Conservation (phyloP, 2,797 vertebrate species). For the Leucoraja ocellata region DNA sequence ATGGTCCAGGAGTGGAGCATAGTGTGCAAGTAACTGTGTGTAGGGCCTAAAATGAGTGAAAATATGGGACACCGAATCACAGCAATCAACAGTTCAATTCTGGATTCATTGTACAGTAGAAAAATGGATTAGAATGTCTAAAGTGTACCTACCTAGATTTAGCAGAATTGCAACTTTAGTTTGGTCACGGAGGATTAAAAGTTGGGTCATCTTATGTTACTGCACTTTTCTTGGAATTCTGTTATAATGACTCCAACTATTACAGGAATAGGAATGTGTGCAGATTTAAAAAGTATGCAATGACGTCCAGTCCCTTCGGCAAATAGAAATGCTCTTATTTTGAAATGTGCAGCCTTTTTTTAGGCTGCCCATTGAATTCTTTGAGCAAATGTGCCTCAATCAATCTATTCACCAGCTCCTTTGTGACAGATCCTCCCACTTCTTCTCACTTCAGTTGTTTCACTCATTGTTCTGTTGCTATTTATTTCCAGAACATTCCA, state of each 20-base stretch:
- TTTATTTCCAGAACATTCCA: neutral
- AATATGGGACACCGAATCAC: neutral
- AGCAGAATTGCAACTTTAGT: neutral
- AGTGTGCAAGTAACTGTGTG: neutral
- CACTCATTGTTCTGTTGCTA: slow-evolving; percentile 23
- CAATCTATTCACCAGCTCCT: slow-evolving; percentile 23
- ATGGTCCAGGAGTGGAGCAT: neutral
- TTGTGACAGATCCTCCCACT: slow-evolving; percentile 27
- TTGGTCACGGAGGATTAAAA: neutral
- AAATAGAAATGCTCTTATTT: slow-evolving; percentile 1
- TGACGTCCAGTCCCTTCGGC: neutral
- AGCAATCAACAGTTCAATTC: neutral
- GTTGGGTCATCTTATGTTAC: neutral
- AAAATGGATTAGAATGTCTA: neutral
- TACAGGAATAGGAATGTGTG: neutral
- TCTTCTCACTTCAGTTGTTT: slow-evolving; percentile 24
- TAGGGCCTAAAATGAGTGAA: neutral
- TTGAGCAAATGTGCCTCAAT: slow-evolving; percentile 18
- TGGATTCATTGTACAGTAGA: neutral
- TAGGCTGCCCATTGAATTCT: slow-evolving; percentile 25
- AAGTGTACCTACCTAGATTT: neutral
- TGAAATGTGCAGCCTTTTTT: slow-evolving; percentile 23
- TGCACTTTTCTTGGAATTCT: neutral
- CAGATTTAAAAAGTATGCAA: neutral
- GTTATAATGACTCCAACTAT: neutral